Conservation (phyloP, 2,888 invertebrate species). For the Nasonia oneida region DNA sequence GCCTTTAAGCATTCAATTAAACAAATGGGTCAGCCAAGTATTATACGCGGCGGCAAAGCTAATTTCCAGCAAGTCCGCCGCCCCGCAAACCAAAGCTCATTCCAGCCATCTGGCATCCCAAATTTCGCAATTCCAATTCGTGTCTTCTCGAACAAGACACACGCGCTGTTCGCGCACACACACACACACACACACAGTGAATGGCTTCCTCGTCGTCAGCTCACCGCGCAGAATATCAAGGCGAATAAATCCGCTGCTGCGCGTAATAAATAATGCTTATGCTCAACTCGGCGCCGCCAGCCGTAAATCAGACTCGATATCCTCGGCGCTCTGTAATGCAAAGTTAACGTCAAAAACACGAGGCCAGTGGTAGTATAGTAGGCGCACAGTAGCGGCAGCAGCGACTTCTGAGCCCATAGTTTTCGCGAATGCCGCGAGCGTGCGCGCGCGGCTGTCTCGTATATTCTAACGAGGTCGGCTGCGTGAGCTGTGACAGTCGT, state of each 20-base stretch:
- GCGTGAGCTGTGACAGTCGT: conserved; percentile 53
- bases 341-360: conserved; percentile 51
- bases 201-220: conserved; percentile 1
- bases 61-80: neutral
- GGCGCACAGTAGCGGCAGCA: neutral
- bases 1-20: conserved; percentile 9
- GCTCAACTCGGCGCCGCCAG: conserved; percentile 20
- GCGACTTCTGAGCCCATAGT: conserved; percentile 32
- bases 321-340: conserved; percentile 36
- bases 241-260: conserved; percentile 48
- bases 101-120: neutral
- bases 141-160: conserved; percentile 1
- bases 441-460: neutral
- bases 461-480: conserved; percentile 53
- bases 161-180: neutral
- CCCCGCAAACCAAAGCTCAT: conserved; percentile 2
- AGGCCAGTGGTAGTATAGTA: neutral
- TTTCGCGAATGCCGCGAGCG: neutral
- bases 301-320: conserved; percentile 59
- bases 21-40: conserved; percentile 5
- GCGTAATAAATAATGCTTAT: conserved; percentile 58
- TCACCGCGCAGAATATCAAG: conserved; percentile 41
- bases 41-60: neutral
- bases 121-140: neutral
- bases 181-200: neutral